phyloP scores from a whole-genome alignment of 2,888 invertebrate genomes.

The Congeria kusceri region DNA sequence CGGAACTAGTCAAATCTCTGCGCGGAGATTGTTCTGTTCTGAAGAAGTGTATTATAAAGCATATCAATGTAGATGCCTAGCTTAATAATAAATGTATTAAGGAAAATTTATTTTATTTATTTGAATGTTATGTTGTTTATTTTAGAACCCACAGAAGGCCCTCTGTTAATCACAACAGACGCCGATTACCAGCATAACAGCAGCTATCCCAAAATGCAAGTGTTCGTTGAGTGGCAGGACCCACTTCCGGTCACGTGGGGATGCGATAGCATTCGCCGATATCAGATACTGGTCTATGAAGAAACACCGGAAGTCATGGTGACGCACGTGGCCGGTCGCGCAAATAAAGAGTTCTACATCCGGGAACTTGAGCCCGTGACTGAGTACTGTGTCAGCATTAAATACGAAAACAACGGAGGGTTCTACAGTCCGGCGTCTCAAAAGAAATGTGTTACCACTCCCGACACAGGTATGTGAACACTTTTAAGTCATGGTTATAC shows the following conservation, averaged over 20 bases:
- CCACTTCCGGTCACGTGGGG: slow-evolving; percentile 69
- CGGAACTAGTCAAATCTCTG: too few relatives aligned
- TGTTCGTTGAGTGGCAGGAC: slow-evolving; percentile 77
- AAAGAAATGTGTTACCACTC: slow-evolving; percentile 72
- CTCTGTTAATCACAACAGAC: slow-evolving; percentile 63
- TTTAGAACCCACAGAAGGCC: slow-evolving; percentile 61
- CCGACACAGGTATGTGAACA: slow-evolving; percentile 71
- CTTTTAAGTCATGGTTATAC: neutral
- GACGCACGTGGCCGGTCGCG: slow-evolving; percentile 60
- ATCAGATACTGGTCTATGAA: slow-evolving; percentile 66
- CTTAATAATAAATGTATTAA: too few relatives aligned
- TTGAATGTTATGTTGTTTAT: too few relatives aligned
- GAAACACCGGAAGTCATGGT: slow-evolving; percentile 52
- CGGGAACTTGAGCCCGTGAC: slow-evolving; percentile 75
- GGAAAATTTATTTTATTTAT: too few relatives aligned
- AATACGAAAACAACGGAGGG: slow-evolving; percentile 72
- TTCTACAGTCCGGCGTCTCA: slow-evolving; percentile 72
- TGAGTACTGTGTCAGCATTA: slow-evolving; percentile 74
- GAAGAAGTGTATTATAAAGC: too few relatives aligned
- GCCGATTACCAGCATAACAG: slow-evolving; percentile 71
- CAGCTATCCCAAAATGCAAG: slow-evolving; percentile 69
- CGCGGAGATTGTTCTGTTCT: too few relatives aligned
- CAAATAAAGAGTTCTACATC: slow-evolving; percentile 65
- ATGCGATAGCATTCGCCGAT: slow-evolving; percentile 73
- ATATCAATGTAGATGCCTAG: too few relatives aligned